Evolutionary conservation across 2,888 invertebrate species (phyloP).

Genomic region (Dascillus cervinus): DNA sequence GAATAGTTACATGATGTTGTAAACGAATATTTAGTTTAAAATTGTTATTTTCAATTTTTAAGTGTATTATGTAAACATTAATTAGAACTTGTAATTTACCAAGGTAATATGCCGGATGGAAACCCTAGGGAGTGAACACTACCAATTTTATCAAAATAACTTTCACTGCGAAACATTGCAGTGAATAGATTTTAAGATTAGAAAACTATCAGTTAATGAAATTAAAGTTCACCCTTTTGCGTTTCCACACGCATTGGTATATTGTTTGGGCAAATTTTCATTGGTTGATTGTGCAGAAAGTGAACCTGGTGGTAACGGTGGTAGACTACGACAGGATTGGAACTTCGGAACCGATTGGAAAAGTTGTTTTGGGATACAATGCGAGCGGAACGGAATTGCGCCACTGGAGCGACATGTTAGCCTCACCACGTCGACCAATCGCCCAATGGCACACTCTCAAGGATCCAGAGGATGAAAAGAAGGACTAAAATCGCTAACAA

Average conservation of each 20-base stretch:
- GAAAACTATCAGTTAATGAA: no score
- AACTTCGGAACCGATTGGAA: conserved; percentile 98
- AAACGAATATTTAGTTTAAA: no score
- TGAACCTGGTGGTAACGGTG: conserved; percentile 96
- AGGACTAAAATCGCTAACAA: conserved; percentile 53
- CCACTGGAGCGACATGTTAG: conserved; percentile 99
- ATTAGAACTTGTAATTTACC: no score
- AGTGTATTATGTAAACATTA: no score
- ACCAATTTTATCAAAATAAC: no score
- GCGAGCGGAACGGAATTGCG: conserved; percentile 96
- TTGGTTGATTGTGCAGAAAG: conserved; percentile 68
- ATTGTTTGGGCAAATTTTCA: conserved; percentile 1
- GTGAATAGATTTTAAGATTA: not conserved
- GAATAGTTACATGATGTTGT: no score
- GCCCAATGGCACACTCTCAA: conserved; percentile 99
- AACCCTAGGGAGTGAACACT: no score
- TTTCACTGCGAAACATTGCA: no score
- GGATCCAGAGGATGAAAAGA: conserved; percentile 92
- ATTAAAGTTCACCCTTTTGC: not conserved
- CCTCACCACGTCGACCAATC: conserved; percentile 96
- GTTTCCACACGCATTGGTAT: not conserved
- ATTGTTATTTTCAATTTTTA: no score
- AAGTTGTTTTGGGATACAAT: conserved; percentile 94
- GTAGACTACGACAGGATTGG: conserved; percentile 99
- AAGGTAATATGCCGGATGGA: no score